Percentiles rank a stretch among this genome's conserved stretches.
These are phyloP conservation scores for Lycodopsis pacificus DNA, from an alignment of 2,797 vertebrate genomes.

Conservation along the genomic window DNA sequence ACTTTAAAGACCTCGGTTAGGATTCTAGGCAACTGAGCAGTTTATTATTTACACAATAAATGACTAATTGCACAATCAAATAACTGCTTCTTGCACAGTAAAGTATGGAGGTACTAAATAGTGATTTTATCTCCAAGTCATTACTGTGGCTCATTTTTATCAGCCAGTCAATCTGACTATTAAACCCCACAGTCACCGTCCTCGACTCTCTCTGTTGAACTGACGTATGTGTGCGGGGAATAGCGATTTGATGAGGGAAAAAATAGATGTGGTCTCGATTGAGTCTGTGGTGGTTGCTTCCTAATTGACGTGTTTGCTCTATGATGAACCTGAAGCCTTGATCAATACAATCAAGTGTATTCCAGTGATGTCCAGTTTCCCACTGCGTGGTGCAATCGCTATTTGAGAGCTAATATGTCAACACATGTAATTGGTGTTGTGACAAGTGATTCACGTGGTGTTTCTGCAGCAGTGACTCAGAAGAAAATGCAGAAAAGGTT, in stretches of 20 bases:
- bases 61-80: background rate
- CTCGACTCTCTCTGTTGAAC: slow-evolving; percentile 18
- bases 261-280: background rate
- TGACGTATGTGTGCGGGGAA: slow-evolving; percentile 10
- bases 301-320: slow-evolving; percentile 58
- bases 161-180: slow-evolving; percentile 40
- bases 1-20: background rate
- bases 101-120: slow-evolving; percentile 1
- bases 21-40: background rate
- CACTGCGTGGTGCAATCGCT: background rate
- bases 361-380: background rate
- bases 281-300: slow-evolving; percentile 34
- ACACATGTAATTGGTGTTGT: background rate
- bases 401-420: background rate
- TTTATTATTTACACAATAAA: background rate
- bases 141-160: slow-evolving; percentile 48
- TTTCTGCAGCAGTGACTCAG: background rate
- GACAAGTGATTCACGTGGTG: background rate
- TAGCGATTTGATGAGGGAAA: background rate
- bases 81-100: background rate
- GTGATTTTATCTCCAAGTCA: slow-evolving; percentile 38
- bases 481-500: background rate
- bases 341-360: slow-evolving; percentile 63
- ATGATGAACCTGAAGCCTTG: slow-evolving; percentile 57
- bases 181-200: slow-evolving; percentile 26